Conservation (phyloP, 2,888 invertebrate species). For the Drosophila neotestacea region DNA sequence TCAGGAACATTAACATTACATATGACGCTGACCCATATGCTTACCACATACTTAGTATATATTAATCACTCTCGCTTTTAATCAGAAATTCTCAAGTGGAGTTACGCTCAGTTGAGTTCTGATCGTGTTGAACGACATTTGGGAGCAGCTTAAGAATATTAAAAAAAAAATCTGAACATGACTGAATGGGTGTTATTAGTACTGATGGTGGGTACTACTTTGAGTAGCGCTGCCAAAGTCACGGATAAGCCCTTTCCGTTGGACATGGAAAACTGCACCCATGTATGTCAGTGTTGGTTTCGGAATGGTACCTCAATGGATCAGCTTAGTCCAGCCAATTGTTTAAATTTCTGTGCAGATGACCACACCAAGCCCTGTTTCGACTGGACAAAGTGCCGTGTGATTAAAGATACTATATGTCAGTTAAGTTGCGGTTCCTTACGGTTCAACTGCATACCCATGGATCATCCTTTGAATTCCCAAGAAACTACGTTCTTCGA, state of each 20-base stretch:
- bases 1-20: slow-evolving; percentile 1
- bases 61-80: slow-evolving; percentile 14
- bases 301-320: slow-evolving; percentile 16
- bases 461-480: not conserved
- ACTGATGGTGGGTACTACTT: slow-evolving; percentile 11
- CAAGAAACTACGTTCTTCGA: not conserved
- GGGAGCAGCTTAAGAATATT: not conserved
- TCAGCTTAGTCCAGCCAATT: slow-evolving; percentile 12
- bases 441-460: slow-evolving; percentile 19
- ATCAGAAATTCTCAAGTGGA: slow-evolving; percentile 20
- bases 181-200: not conserved
- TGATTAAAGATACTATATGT: slow-evolving; percentile 1
- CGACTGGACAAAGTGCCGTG: slow-evolving; percentile 14
- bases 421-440: slow-evolving; percentile 14
- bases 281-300: slow-evolving; percentile 40
- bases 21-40: slow-evolving; percentile 18
- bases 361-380: slow-evolving; percentile 44
- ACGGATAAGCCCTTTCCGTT: slow-evolving; percentile 10
- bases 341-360: slow-evolving; percentile 24
- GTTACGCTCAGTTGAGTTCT: slow-evolving; percentile 36
- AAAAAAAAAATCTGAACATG: not conserved
- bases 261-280: slow-evolving; percentile 12
- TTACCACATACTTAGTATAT: not conserved
- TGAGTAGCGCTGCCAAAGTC: not conserved
- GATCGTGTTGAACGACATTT: slow-evolving; percentile 23